phyloP scores from a whole-genome alignment of 2,888 invertebrate species.

The Dryobota labecula region DNA sequence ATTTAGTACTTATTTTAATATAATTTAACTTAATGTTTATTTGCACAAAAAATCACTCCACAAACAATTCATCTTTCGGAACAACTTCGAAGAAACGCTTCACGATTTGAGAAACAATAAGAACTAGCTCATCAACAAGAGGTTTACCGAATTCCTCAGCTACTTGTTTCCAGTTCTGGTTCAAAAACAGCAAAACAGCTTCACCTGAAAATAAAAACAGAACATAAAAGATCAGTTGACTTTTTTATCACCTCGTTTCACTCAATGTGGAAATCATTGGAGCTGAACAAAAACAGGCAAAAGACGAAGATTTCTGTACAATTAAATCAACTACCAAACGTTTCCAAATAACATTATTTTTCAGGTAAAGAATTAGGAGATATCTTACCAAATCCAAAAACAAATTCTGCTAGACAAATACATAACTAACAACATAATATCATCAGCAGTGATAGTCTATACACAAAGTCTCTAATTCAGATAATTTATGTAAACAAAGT shows the following conservation, averaged over 20 bases:
- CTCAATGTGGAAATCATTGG: background rate
- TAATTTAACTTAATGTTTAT: background rate
- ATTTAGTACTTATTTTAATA: background rate
- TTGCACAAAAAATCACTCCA: slow-evolving; percentile 26
- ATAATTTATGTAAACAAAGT: too few species aligned
- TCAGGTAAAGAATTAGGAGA: background rate
- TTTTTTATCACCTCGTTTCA: background rate
- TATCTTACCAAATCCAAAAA: background rate
- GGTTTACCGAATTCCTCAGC: slow-evolving; percentile 81
- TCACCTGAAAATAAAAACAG: slow-evolving; percentile 73
- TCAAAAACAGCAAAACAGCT: slow-evolving; percentile 79
- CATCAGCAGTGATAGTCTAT: too few species aligned
- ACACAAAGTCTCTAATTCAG: too few species aligned
- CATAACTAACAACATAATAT: background rate
- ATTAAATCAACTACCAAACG: background rate
- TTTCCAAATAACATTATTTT: background rate
- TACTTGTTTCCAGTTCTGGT: slow-evolving; percentile 80
- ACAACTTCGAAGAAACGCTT: slow-evolving; percentile 75
- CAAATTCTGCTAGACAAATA: background rate
- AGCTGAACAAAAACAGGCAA: background rate
- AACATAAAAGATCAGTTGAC: background rate
- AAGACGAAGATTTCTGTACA: background rate
- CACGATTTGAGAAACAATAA: slow-evolving; percentile 64
- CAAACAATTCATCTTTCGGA: slow-evolving; percentile 79
- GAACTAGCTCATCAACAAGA: slow-evolving; percentile 73